Evolutionary conservation across 2,888 invertebrate species (phyloP), one percentile per base, ranked within the genome.

Genomic region (Lordiphosa andalusiaca): DNA sequence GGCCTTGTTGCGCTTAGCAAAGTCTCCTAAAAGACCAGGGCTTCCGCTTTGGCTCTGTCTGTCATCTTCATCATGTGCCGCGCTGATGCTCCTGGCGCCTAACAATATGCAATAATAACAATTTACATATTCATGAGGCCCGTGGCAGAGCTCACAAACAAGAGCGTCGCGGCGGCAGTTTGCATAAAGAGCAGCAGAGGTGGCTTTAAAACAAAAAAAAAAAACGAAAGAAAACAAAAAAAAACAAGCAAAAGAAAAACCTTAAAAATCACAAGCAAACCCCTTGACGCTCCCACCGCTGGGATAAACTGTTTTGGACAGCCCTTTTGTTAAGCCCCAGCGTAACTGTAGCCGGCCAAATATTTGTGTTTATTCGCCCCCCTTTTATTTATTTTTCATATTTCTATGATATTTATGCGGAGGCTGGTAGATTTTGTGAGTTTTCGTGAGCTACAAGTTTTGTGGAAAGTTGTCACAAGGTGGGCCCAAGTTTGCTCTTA

Each of bases 81-180:
- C 16, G 59, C 13, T 41, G 54, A 38, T 54, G 48, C 38, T 51
- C 37, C 58, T 71, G 73, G 60, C 66, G 63, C 73, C 73, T 70
- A 73, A 81, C 80, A 84, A 84, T 84, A 84, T 80, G 84, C 80
- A 80, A 80, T 80, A 80, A 80, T 84, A 80, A 77, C 77, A 77
- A 80, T 80, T 80, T 80, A 84, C 80, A 80, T 80, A 84, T 80
- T 80, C 81, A 80, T 80, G 81, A 84, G 77, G 53, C 74, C 74
- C 74, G 73, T 60, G 62, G 61, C 57, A 67, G 74, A 63, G 67
- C 75, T 72, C 70, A 70, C 77, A 74, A 50, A 51, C 67, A 59
- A 53, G 42, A 61, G 47, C 58, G 36, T 39, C 44, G 56, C 47
- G 55, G 41, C 54, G 56, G 69, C 61, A 74, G 82, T 82, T 77